These are phyloP conservation scores for Felis chaus DNA, from an alignment of 2,113 vertebrate species.

Conservation along the genomic window DNA sequence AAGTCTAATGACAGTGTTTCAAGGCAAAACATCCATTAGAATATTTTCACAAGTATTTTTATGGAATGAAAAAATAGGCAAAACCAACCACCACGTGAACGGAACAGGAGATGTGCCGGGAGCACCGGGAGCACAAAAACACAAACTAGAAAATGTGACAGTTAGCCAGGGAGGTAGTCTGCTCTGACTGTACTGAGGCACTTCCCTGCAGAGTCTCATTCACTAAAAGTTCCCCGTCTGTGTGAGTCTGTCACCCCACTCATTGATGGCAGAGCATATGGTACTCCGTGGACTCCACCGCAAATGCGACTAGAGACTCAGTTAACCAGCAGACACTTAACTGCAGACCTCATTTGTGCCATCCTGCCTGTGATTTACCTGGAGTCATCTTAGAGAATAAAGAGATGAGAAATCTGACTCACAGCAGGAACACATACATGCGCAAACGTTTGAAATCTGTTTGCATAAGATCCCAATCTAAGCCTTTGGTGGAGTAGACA, in stretches of 20 bases:
- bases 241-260: not conserved
- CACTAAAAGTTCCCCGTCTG: not conserved
- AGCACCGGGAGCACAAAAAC: not conserved
- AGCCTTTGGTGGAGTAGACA: not conserved
- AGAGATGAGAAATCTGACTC: not conserved
- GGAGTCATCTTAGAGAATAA: not conserved
- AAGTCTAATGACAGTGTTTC: not conserved
- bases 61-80: not conserved
- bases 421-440: not conserved
- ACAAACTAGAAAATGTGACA: not conserved
- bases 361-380: not conserved
- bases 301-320: not conserved
- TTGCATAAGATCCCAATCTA: not conserved
- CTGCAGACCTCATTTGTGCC: not conserved
- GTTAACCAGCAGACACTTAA: not conserved
- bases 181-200: rapidly evolving
- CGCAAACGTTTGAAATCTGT: not conserved
- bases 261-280: not conserved
- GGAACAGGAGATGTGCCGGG: not conserved
- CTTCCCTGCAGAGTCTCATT: slow-evolving; percentile 28
- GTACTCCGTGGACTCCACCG: not conserved
- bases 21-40: not conserved
- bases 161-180: not conserved
- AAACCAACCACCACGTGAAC: not conserved
- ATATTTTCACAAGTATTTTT: not conserved